Conservation (phyloP, 2,888 invertebrate species). For the Eumerus sabulonum region DNA sequence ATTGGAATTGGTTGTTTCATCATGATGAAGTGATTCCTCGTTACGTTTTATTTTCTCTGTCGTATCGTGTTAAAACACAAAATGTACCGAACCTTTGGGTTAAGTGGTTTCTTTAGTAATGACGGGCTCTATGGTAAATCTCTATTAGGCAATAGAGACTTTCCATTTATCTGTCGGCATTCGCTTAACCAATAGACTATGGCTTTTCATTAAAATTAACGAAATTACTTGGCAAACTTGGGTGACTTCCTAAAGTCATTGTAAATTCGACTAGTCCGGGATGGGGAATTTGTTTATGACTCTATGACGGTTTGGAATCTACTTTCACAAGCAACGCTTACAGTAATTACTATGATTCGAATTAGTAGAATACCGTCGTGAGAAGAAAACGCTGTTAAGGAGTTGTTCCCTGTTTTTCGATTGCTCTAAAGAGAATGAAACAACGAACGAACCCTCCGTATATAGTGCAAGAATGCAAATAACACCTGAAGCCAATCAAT, state of each 20-base stretch:
- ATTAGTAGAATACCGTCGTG: too few relatives aligned
- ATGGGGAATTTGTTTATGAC: background rate
- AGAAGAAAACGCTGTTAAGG: too few relatives aligned
- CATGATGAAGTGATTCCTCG: conserved; percentile 45
- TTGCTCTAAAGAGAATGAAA: too few relatives aligned
- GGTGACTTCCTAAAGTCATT: conserved; percentile 32
- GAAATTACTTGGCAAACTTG: conserved; percentile 29
- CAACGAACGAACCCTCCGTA: too few relatives aligned
- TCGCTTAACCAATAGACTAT: conserved; percentile 12
- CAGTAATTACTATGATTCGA: background rate
- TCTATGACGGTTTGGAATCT: background rate
- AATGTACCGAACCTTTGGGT: too few relatives aligned
- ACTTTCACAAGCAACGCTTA: conserved; percentile 28
- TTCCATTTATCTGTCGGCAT: conserved; percentile 24
- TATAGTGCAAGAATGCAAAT: too few relatives aligned
- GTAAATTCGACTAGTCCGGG: conserved; percentile 7
- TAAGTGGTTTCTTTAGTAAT: too few relatives aligned
- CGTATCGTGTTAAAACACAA: too few relatives aligned
- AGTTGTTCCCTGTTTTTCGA: too few relatives aligned
- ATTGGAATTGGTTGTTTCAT: conserved; percentile 16
- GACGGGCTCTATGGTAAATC: background rate
- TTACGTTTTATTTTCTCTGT: conserved; percentile 16
- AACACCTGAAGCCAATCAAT: too few relatives aligned
- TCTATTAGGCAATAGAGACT: conserved; percentile 41
- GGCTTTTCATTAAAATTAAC: conserved; percentile 45